Evolutionary conservation across 2,113 vertebrate species (phyloP).

Genomic region (Otis tarda): DNA sequence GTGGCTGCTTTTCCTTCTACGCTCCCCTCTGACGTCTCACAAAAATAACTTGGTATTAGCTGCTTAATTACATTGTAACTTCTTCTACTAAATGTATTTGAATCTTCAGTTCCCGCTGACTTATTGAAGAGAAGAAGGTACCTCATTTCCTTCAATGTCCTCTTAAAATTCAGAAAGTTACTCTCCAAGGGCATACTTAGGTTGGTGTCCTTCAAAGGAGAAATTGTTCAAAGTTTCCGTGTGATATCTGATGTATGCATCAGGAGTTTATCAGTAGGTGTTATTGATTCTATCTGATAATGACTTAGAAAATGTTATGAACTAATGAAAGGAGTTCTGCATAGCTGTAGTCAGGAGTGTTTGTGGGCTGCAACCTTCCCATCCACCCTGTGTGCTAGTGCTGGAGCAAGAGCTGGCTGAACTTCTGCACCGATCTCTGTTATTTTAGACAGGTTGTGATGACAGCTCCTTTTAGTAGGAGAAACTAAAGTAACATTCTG

Average conservation of each 20-base stretch:
- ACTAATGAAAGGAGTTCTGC: background rate
- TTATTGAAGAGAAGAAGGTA: background rate
- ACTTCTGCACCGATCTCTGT: background rate
- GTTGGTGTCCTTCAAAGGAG: background rate
- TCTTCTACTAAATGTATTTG: background rate
- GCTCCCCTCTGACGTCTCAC: background rate
- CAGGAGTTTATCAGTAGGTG: background rate
- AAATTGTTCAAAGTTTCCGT: constrained; percentile 34
- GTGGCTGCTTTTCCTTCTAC: background rate
- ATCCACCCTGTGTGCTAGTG: background rate
- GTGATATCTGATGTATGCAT: background rate
- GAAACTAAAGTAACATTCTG: background rate
- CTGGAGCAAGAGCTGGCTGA: background rate
- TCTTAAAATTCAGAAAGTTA: background rate
- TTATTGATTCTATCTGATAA: background rate
- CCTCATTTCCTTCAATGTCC: background rate
- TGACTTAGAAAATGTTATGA: background rate
- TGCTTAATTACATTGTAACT: background rate
- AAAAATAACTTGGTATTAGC: background rate
- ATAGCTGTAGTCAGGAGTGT: accelerated
- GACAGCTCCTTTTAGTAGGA: constrained; percentile 8
- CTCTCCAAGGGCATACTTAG: background rate
- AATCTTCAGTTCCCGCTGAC: background rate
- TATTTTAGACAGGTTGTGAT: background rate
- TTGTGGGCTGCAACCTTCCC: background rate